Base-by-base conservation (phyloP, 2,113 vertebrate genomes). In the Lycocorax pyrrhopterus region DNA sequence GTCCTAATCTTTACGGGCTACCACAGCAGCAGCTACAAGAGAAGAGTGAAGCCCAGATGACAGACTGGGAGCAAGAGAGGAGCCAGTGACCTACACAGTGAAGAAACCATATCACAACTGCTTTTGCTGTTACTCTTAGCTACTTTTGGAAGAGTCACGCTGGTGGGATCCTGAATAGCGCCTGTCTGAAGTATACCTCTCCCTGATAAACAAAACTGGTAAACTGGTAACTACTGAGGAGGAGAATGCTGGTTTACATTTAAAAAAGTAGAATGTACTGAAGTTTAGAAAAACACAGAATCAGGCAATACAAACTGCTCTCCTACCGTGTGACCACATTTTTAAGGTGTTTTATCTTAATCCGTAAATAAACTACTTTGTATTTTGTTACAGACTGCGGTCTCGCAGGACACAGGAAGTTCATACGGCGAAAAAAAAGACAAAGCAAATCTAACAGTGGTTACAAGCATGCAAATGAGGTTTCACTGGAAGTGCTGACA, bases 41-140 rank as follows among this genome's bases (percentile, higher is more conserved):
- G 62, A 96, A 95, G 73, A 94, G 53, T 69, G 72, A 86, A 90
- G 62, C 67, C 44, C 51, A 76, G 76, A 33, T 84, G 76, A 93
- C 67, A 95, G 89, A 68, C 35, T 43, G 55, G 10, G 16, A 35
- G 10, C 20, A 78, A 72, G 33, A 39, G 37, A 84, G 13, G 11
- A 64, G 5, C 12, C 62, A 87, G 58, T n/a, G 30, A 73, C 56
- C 44, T 29, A 79, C 10, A 55, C 14, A 85, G 80, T 68, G 51
- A 96, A 96, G 90, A 96, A 97, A 96, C 90, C 68, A 46, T 30
- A 69, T 32, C 72, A 88, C 79, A 96, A 67, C 83, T 35, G 33
- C 51, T 85, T 76, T 81, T 47, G n/a, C 64, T 91, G 58, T 94
- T 97, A 89, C 75, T 96, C 29, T 76, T 75, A 94, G 76, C 62